Percentiles rank a stretch among this genome's conserved stretches.
Evolutionary conservation across 2,113 vertebrate genomes (phyloP).

Genomic region (Eolophus roseicapilla): DNA sequence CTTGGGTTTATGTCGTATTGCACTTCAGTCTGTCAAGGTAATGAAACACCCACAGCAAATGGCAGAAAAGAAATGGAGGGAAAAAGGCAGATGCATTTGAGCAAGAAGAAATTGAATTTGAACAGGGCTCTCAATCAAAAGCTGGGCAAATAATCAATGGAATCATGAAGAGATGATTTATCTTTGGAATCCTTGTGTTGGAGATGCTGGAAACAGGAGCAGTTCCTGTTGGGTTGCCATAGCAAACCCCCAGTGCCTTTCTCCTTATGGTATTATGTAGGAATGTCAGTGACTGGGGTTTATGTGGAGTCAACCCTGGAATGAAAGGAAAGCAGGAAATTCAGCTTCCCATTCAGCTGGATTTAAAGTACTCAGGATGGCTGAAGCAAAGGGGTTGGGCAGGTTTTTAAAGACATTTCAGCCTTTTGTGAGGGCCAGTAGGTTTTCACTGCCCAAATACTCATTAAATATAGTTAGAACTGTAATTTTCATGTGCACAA

Average conservation of each 20-base stretch:
- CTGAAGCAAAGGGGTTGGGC: not conserved
- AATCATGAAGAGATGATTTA: not conserved
- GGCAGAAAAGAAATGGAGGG: not conserved
- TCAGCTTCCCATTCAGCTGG: not conserved
- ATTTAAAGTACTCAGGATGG: not conserved
- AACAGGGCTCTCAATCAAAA: not conserved
- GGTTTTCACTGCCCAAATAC: not conserved
- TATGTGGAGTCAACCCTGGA: not conserved
- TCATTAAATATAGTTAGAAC: not conserved
- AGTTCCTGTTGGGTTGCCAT: not conserved
- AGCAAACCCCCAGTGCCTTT: not conserved
- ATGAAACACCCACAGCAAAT: not conserved
- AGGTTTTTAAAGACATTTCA: not conserved
- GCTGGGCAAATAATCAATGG: not conserved
- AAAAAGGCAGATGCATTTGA: not conserved
- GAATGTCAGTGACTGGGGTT: not conserved
- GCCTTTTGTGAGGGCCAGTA: not conserved
- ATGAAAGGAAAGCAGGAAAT: no score
- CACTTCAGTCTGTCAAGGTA: not conserved
- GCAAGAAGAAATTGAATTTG: not conserved
- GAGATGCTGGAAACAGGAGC: not conserved
- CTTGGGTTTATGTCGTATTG: not conserved
- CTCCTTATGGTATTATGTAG: not conserved
- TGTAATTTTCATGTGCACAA: not conserved
- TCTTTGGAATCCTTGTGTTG: not conserved